Percentiles rank a stretch among this genome's conserved stretches.
Evolutionary conservation across 2,797 vertebrate genomes (phyloP).

Genomic region (Acanthurus lineatus): DNA sequence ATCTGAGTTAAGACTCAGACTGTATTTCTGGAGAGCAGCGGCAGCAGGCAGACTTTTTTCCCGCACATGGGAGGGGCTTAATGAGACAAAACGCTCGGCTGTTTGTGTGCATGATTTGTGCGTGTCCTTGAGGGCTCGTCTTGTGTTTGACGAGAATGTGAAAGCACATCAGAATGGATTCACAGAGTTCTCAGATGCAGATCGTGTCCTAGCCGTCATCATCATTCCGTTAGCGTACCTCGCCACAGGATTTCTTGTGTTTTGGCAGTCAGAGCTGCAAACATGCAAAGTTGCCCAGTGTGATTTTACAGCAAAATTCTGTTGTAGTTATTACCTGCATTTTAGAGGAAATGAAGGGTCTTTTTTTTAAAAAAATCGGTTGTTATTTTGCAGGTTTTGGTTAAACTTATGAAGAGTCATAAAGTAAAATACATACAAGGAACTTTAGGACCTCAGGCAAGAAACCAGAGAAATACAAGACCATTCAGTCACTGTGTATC

Average conservation of each 20-base stretch:
- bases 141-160: slow-evolving; percentile 32
- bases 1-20: slow-evolving; percentile 78
- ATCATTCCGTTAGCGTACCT: background rate
- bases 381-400: background rate
- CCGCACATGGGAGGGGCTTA: slow-evolving; percentile 69
- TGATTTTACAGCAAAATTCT: background rate
- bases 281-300: background rate
- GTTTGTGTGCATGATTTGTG: slow-evolving; percentile 53
- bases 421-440: background rate
- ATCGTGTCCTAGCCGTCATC: slow-evolving; percentile 34
- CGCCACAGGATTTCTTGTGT: slow-evolving; percentile 19
- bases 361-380: background rate
- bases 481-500: background rate
- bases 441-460: background rate
- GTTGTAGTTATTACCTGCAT: background rate
- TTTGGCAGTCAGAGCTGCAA: slow-evolving; percentile 1
- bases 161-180: slow-evolving; percentile 52
- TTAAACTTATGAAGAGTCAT: background rate
- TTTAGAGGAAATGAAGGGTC: background rate
- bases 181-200: slow-evolving; percentile 43
- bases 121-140: slow-evolving; percentile 56
- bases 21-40: slow-evolving; percentile 77
- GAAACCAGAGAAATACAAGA: background rate
- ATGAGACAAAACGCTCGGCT: slow-evolving; percentile 64
- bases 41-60: slow-evolving; percentile 42